These are phyloP conservation scores for Phoenoteleia sp. DNA, from an alignment of 2,888 invertebrate species.

Conservation along the genomic window DNA sequence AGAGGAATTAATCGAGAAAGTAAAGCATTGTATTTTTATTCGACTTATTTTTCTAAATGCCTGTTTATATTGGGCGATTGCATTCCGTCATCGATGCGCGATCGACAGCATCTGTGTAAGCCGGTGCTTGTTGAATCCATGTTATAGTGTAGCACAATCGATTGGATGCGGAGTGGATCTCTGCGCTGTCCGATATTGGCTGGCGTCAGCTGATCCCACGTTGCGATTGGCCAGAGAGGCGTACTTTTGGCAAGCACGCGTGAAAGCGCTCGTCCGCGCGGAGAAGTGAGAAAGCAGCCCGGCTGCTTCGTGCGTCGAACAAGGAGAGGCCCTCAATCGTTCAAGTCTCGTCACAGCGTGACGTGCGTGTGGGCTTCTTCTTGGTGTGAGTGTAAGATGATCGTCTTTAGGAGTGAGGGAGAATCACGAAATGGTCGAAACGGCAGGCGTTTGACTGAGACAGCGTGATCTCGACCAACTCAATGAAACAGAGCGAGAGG, in stretches of 20 bases:
- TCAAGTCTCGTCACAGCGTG: not conserved
- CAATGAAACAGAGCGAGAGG: too few relatives aligned
- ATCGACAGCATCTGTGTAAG: not conserved
- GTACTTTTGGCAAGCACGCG: not conserved
- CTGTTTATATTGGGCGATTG: not conserved
- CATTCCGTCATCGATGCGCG: not conserved
- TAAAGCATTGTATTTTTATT: too few relatives aligned
- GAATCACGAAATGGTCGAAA: not conserved
- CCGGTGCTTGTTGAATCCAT: too few relatives aligned
- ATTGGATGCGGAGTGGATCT: too few relatives aligned
- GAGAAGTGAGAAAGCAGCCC: not conserved
- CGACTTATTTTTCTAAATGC: not conserved
- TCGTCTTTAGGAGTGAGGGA: not conserved
- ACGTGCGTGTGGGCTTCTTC: not conserved
- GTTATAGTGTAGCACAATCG: not conserved
- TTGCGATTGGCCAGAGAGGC: too few relatives aligned
- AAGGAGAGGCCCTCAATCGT: not conserved
- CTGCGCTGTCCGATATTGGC: too few relatives aligned
- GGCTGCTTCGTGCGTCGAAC: too few relatives aligned
- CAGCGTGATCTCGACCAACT: too few relatives aligned
- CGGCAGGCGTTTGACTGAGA: not conserved
- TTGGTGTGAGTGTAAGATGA: not conserved
- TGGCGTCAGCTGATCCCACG: too few relatives aligned
- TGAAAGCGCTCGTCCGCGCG: not conserved
- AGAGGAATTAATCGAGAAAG: too few relatives aligned